These are phyloP conservation scores for Cistogaster globosa DNA, from an alignment of 2,888 invertebrate genomes.

Conservation along the genomic window DNA sequence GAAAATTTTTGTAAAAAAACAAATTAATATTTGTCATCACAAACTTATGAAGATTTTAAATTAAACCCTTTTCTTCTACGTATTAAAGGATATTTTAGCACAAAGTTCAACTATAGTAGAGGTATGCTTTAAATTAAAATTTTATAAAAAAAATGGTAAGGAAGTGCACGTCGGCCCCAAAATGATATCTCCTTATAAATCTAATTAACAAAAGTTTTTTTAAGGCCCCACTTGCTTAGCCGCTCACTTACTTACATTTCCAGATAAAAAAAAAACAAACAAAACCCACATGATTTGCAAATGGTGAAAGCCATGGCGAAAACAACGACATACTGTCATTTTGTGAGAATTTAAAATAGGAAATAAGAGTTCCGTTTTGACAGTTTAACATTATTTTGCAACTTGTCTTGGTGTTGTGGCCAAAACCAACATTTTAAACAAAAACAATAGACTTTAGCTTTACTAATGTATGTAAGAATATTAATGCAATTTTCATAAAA, in stretches of 20 bases:
- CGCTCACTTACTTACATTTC: too few relatives aligned
- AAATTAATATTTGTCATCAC: too few relatives aligned
- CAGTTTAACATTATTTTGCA: slow-evolving; percentile 59
- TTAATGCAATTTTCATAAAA: slow-evolving; percentile 1
- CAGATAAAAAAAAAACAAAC: too few relatives aligned
- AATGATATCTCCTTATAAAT: too few relatives aligned
- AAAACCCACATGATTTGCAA: background rate
- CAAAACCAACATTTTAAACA: slow-evolving; percentile 33
- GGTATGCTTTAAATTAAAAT: background rate
- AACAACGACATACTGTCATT: slow-evolving; percentile 68
- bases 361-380: slow-evolving; percentile 75
- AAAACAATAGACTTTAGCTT: slow-evolving; percentile 26
- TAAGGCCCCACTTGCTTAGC: too few relatives aligned
- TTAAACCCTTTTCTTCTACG: too few relatives aligned
- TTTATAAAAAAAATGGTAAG: background rate
- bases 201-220: too few relatives aligned
- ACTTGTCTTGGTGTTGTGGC: slow-evolving; percentile 24
- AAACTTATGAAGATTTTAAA: too few relatives aligned
- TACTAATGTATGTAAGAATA: background rate
- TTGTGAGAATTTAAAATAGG: slow-evolving; percentile 71
- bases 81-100: too few relatives aligned
- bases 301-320: slow-evolving; percentile 9
- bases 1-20: too few relatives aligned
- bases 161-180: too few relatives aligned
- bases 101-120: too few relatives aligned